Evolutionary conservation across 2,113 vertebrate genomes (phyloP), one percentile per base, ranked within the genome.

Genomic region (Lepidothrix coronata): DNA sequence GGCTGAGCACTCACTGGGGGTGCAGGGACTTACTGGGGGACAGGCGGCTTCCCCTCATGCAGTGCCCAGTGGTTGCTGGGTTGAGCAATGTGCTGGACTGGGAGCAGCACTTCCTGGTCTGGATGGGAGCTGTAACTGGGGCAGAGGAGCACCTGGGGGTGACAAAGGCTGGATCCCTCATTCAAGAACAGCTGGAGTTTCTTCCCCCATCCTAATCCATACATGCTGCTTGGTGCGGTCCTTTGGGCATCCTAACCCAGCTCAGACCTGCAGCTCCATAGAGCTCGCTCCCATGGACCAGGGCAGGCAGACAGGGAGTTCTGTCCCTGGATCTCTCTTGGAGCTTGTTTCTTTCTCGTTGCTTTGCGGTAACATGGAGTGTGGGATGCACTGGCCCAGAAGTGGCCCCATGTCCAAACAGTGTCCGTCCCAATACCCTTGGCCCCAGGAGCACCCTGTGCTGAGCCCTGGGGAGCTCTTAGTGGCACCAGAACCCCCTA

Each of bases 241-340:
- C n/a, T 41, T 43, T 3, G 10, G 28, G 20, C 25, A 10, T 25
- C 9, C 35, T 73, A 49, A 16, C 39, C 70, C 59, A 5, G 44
- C 12, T 48, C 51, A 61, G 61, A 15, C 6, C 49, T 10, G 15
- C 37, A 41, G 41, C 59, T 58, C 54, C 3, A 3, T 8, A 5
- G 43, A 20, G 21, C 82, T 79, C 0, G 0, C 39, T 62, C 37
- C n/a, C 48, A 2, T 12, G 35, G 48, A 11, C 33, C 66, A 24
- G 39, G 28, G 28, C 58, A 67, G 55, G 37, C 19, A 30, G 2
- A 9, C 12, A 7, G 0, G 0, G 14, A 3, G 4, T 9, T 55
- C 65, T 59, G 54, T 19, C 39, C 63, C n/a, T 25, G 19, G 7
- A 14, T 61, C 23, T 67, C 57, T 58, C 43, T 7, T 15, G 37